Base-by-base conservation (phyloP, 2,888 invertebrate species). In the Tanypteryx hageni region DNA sequence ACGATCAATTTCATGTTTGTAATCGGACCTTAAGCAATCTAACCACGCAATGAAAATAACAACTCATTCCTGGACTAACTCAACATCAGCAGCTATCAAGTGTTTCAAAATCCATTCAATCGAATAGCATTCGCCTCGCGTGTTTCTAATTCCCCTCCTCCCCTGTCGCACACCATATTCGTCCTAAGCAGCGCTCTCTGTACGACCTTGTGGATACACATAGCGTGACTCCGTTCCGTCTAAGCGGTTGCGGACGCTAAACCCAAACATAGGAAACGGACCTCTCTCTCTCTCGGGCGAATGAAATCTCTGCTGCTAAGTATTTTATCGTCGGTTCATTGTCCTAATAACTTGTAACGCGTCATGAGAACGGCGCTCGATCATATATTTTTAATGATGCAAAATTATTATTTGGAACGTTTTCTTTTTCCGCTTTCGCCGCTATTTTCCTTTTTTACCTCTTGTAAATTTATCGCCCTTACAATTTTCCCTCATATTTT, bases 261-360 rank as follows among this genome's bases (percentile, higher is more conserved):
- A 89, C 31, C 44, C 64, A 68, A 68, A 64, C 64, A 86, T 68
- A 61, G 89, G 68, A 56, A 64, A 86, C 16, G 22, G 76, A 76
- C 76, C 76, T 76, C 22, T 27, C 22, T 61, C 3, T 83, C 56
- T 83, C 56, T 83, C 44, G 8, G 44, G 44, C 27, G 44, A 44
- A 61, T 89, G 64, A 89, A 89, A 89, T 89, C 89, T 7, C 44
- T 22, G 61, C 89, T 31, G 9, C 31, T 31, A n/a, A n/a, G 13
- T 18, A 44, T 64, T 89, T 68, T 57, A 89, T 64, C 89, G 44
- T 31, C n/a, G 86, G 86, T 64, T 76, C 89, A 89, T 86, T 61
- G 89, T 89, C 89, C 89, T 68, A 68, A 64, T 89, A 68, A 89
- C 44, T 89, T 64, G 61, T 59, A 64, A 61, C 31, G 22, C 18